Evolutionary conservation across 1,140 invertebrate species (phyloP).

Genomic region (Pomacea maculata): DNA sequence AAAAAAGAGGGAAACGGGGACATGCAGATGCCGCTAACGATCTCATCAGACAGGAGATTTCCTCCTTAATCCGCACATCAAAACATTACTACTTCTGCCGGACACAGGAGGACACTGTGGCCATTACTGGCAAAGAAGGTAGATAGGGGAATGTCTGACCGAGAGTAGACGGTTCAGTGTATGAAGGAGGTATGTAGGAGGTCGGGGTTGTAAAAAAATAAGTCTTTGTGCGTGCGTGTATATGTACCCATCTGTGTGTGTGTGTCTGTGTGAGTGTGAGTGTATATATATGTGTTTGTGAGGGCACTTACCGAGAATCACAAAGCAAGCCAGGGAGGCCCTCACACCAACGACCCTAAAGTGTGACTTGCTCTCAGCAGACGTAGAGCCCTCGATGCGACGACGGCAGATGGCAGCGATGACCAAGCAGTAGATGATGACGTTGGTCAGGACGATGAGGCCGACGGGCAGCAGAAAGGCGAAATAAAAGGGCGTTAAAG

Average conservation of each 20-base stretch:
- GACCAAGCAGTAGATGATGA: constrained; percentile 63
- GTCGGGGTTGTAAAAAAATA: not conserved
- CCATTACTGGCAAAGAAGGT: not conserved
- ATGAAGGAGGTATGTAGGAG: not conserved
- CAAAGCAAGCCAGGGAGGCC: constrained; percentile 62
- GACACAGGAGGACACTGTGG: too few relatives aligned
- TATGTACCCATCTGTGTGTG: not conserved
- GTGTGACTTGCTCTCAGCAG: constrained; percentile 13
- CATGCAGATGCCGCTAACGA: not conserved
- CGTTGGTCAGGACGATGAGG: constrained; percentile 59
- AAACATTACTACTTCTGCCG: too few relatives aligned
- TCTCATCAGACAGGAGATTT: too few relatives aligned
- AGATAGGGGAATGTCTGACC: not conserved
- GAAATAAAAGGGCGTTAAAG: constrained; percentile 57
- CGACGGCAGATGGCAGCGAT: constrained; percentile 55
- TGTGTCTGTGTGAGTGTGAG: not conserved
- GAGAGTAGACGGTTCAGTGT: not conserved
- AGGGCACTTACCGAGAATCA: constrained; percentile 57
- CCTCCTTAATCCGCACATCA: too few relatives aligned
- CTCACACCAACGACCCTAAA: constrained; percentile 55
- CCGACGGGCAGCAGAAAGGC: constrained; percentile 62
- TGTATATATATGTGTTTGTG: not conserved
- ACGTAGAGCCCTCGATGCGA: constrained; percentile 38
- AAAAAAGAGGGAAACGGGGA: not conserved
- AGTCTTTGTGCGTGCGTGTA: not conserved